Evolutionary conservation across 2,888 invertebrate species (phyloP).

Genomic region (Acanthococcus lagerstroemiae): DNA sequence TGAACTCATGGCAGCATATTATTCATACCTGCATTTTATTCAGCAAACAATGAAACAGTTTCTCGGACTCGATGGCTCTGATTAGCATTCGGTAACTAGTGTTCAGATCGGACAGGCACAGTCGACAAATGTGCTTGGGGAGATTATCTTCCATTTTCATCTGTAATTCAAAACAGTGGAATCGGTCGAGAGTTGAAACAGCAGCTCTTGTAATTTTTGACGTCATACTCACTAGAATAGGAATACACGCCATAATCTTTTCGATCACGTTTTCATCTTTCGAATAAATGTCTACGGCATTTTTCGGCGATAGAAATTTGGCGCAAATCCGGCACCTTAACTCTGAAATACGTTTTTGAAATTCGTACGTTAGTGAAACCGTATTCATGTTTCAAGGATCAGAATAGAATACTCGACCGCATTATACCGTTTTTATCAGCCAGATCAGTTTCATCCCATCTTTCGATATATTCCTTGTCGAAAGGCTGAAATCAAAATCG

Average conservation of each 20-base stretch:
- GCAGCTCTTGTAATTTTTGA: too few relatives aligned
- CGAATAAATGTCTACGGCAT: constrained; percentile 4
- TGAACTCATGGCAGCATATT: neutral
- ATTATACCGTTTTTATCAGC: neutral
- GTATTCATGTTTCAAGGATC: neutral
- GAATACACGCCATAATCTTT: constrained; percentile 15
- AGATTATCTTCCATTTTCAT: constrained; percentile 2
- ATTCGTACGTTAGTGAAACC: too few relatives aligned
- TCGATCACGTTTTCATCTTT: constrained; percentile 12
- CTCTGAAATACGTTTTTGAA: too few relatives aligned
- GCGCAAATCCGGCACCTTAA: constrained; percentile 9
- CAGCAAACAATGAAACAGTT: constrained; percentile 10
- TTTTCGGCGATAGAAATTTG: neutral
- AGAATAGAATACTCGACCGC: neutral
- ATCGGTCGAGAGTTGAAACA: too few relatives aligned
- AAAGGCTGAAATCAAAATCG: neutral
- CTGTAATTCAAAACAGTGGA: neutral
- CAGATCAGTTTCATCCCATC: too few relatives aligned
- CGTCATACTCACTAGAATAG: constrained; percentile 9
- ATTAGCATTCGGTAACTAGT: constrained; percentile 16
- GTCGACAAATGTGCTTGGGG: constrained; percentile 9
- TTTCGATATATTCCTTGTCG: neutral
- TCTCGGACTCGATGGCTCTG: constrained; percentile 15
- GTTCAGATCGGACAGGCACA: constrained; percentile 12
- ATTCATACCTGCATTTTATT: neutral